Conservation (phyloP, 2,888 invertebrate species). For the Cryptocephalus primarius region DNA sequence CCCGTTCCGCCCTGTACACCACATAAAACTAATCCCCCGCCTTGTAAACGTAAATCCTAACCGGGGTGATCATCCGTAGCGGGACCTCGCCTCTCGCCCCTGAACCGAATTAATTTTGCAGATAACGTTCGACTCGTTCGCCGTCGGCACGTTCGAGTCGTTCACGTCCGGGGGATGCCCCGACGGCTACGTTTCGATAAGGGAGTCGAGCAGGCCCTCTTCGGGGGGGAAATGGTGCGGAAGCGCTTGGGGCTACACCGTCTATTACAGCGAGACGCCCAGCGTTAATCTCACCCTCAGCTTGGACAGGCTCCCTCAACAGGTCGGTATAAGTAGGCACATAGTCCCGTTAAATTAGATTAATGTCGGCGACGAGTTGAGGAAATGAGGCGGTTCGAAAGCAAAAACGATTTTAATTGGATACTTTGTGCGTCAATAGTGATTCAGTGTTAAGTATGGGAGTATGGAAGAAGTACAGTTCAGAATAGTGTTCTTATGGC, state of each 20-base stretch:
- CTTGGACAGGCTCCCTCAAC: conserved; percentile 59
- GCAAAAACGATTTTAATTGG: too few species aligned
- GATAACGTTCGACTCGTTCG: conserved; percentile 76
- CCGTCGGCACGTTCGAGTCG: conserved; percentile 69
- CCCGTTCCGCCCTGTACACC: too few species aligned
- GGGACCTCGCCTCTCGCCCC: too few species aligned
- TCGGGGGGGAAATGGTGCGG: conserved; percentile 77
- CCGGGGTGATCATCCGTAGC: too few species aligned
- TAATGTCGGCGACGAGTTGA: too few species aligned
- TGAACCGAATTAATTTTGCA: conserved; percentile 34
- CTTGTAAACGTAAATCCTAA: too few species aligned
- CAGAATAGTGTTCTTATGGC: too few species aligned
- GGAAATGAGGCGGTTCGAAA: too few species aligned
- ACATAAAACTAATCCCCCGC: too few species aligned
- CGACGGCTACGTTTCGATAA: conserved; percentile 71
- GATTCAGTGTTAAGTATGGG: too few species aligned
- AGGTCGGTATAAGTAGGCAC: conserved; percentile 41
- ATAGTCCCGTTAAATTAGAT: not conserved
- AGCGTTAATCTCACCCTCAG: conserved; percentile 67
- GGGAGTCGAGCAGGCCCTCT: conserved; percentile 58
- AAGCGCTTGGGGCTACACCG: conserved; percentile 73
- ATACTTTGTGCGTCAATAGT: too few species aligned
- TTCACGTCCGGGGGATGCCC: conserved; percentile 70
- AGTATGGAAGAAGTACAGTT: too few species aligned
- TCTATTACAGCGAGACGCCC: conserved; percentile 73